Evolutionary conservation across 2,888 invertebrate genomes (phyloP), one percentile per base, ranked within the genome.

Genomic region (Arenicola marina): DNA sequence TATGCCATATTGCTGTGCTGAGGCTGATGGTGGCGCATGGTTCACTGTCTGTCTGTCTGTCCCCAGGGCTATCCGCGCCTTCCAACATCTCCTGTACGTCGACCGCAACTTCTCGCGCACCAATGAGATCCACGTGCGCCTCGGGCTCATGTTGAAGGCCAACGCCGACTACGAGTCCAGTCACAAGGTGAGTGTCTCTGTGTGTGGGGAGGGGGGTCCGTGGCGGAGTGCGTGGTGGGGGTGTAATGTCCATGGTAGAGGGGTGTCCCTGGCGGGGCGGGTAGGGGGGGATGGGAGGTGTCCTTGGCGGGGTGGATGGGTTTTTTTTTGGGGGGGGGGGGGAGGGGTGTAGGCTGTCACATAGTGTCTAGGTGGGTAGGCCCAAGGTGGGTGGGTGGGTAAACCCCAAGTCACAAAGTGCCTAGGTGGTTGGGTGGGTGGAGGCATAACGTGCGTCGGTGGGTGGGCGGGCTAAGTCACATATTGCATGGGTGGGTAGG

Each of bases 121-220:
- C 79, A 92, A 95, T 86, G 99, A 99, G 88, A 92, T 93, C 78
- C 96, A 99, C 87, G 88, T 96, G 75, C 91, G 98, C 68, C 89
- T 99, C 78, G 99, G 95, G 82, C 90, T 98, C 86, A 97, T 97
- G 90, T 93, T 93, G 87, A 98, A 98, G 88, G 91, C 93, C 79
- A 89, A 92, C 76, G 89, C 91, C 79, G 93, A 98, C 85, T 95
- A 92, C 88, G 90, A 91, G 73, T 90, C 91, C 72, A 91, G 96
- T 67, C 87, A 94, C 67, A 95, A 94, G 81, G 86, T 86, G 72
- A 66, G 69, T 31, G 28, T 4, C 26, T n/a, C n/a, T n/a, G n/a
- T n/a, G n/a, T n/a, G 28, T 44, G 4, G n/a, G 43, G 18, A 7
- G 4, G 7, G 4, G 18, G 7, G 48, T 11, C 7, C 48, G 15